Evolutionary conservation across 53 echinoderm and acorn worm species (phyloP), one percentile per base, ranked within the genome.

Genomic region (Echinarachnius parma): DNA sequence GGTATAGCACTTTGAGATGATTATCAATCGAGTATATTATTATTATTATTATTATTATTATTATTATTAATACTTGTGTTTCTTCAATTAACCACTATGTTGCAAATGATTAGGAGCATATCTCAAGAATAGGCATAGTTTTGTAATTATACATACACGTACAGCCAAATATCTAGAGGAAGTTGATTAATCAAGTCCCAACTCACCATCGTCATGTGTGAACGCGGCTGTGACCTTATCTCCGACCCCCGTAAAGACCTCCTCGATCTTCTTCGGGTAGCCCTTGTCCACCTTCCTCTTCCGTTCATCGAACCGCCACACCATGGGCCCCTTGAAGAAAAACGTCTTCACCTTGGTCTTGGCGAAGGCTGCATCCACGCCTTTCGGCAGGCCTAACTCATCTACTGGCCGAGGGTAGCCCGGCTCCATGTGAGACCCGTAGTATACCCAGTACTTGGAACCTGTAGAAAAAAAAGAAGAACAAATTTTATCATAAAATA

Each of bases 391-490:
- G 9, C 91, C 91, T 0, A 91, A 68, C 53, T 91, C 91, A 2
- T 68, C 64, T 19, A 91, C 72, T 0, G 63, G 84, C 5, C 82
- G 61, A 2, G 92, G 92, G 58, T 86, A 91, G 11, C 87, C 92
- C 0, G 83, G 46, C 50, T 80, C 54, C 33, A 76, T 65, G 33
- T 77, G 80, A 9, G 82, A 67, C 1, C 92, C 87, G 26, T 80
- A 62, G 61, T 86, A 91, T 15, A 80, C 77, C 92, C 92, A 91
- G 62, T 91, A 91, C 61, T 91, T 83, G 60, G 64, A 62, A 78
- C 90, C 90, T 90, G 81, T 29, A 19, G 29, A 24, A 25, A n/a
- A n/a, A n/a, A n/a, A n/a, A n/a, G n/a, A n/a, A n/a, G n/a, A n/a
- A n/a, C n/a, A n/a, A n/a, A n/a, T n/a, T n/a, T n/a, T n/a, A n/a